Evolutionary conservation across 2,888 invertebrate species (phyloP).

Genomic region (Neoitamus cyanurus): DNA sequence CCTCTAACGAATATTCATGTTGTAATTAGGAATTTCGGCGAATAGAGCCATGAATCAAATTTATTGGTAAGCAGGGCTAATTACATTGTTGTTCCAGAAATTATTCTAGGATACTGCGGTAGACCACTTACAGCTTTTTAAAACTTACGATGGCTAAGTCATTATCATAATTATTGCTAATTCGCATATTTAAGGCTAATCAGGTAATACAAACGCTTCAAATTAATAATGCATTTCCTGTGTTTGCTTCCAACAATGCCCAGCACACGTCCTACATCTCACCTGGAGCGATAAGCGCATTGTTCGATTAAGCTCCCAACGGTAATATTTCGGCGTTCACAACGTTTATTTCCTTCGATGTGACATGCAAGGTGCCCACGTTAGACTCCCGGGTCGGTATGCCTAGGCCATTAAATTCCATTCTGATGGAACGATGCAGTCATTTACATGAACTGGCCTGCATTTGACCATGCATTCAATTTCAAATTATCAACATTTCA

Average conservation of each 20-base stretch:
- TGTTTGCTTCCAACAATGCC: neutral
- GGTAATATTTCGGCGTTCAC: neutral
- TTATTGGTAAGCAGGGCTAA: neutral
- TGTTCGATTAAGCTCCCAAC: neutral
- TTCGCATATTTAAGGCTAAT: neutral
- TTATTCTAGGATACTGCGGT: neutral
- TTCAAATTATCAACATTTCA: neutral
- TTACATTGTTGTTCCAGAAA: neutral
- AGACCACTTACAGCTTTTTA: neutral
- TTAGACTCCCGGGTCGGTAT: neutral
- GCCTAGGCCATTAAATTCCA: neutral
- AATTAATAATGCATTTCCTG: neutral
- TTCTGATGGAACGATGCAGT: neutral
- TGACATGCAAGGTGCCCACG: neutral
- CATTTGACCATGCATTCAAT: neutral
- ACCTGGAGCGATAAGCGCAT: neutral
- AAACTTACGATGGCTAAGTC: neutral
- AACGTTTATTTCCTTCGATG: neutral
- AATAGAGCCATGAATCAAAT: neutral
- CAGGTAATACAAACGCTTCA: neutral
- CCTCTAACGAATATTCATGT: conserved; percentile 1
- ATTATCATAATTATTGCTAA: neutral
- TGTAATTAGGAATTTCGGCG: conserved; percentile 1
- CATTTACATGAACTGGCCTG: neutral
- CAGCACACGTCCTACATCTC: neutral